Evolutionary conservation across 2,888 invertebrate genomes (phyloP).

Genomic region (Apotomis turbidana): DNA sequence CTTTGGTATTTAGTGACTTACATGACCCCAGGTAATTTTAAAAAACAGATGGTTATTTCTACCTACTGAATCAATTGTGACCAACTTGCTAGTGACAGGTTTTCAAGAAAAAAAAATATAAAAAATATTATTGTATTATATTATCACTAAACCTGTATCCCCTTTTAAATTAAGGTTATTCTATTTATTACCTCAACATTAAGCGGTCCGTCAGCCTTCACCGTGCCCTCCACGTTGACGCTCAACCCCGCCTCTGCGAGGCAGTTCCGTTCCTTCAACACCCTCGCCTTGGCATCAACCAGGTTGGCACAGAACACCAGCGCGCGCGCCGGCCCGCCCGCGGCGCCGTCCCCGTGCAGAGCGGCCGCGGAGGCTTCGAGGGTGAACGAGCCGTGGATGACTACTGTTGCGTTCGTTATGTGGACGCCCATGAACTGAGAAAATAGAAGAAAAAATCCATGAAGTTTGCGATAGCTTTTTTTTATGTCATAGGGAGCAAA

Average conservation of each 20-base stretch:
- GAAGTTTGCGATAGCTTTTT: too few relatives aligned
- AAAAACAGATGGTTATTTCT: too few relatives aligned
- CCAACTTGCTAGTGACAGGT: too few relatives aligned
- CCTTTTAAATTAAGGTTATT: not conserved
- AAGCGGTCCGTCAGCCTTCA: constrained; percentile 92
- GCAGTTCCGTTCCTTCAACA: constrained; percentile 82
- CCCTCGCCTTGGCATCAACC: constrained; percentile 85
- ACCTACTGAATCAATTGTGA: too few relatives aligned
- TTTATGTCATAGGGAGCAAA: too few relatives aligned
- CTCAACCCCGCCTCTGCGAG: constrained; percentile 89
- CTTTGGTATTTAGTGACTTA: too few relatives aligned
- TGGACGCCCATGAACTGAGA: constrained; percentile 93
- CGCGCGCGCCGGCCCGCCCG: constrained; percentile 87
- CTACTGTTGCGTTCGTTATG: constrained; percentile 87
- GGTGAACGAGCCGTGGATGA: constrained; percentile 82
- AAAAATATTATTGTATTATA: too few relatives aligned
- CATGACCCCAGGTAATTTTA: too few relatives aligned
- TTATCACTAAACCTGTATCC: too few relatives aligned
- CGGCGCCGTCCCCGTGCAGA: constrained; percentile 88
- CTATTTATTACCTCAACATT: constrained; percentile 87
- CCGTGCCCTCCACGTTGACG: constrained; percentile 89
- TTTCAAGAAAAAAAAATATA: too few relatives aligned
- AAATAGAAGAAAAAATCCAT: constrained; percentile 37
- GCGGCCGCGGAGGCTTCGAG: constrained; percentile 88
- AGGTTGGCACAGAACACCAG: constrained; percentile 89